A percentile compares a stretch with the other conserved stretches of the same genome.
These are phyloP conservation scores for Hirtodrosophila cameraria DNA, from an alignment of 2,888 invertebrate species.

Conservation along the genomic window DNA sequence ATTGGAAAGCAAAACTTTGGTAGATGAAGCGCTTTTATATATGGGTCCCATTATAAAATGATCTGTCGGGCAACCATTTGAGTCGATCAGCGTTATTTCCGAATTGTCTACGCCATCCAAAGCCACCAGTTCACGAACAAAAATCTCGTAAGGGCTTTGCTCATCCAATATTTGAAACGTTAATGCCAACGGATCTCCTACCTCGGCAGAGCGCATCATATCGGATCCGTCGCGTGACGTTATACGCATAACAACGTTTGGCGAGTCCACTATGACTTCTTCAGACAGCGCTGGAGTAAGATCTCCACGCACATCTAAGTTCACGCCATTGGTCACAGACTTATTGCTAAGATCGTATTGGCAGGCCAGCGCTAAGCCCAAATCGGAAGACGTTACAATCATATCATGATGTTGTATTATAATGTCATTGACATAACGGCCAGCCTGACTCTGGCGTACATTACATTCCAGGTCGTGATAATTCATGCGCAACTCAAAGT, in stretches of 20 bases:
- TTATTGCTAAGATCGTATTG: constrained; percentile 97
- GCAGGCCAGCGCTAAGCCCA: constrained; percentile 95
- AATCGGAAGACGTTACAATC: constrained; percentile 95
- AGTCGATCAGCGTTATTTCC: constrained; percentile 96
- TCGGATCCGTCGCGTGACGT: constrained; percentile 93
- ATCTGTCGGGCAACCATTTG: constrained; percentile 96
- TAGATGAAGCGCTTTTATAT: constrained; percentile 91
- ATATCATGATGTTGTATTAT: constrained; percentile 97
- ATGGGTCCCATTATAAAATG: constrained; percentile 97
- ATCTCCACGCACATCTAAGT: constrained; percentile 93
- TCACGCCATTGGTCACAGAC: constrained; percentile 95
- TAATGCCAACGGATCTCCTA: constrained; percentile 95
- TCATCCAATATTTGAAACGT: constrained; percentile 96
- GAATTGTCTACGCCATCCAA: constrained; percentile 97
- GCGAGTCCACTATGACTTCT: constrained; percentile 96
- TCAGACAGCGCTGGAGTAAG: constrained; percentile 93
- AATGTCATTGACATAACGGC: constrained; percentile 94
- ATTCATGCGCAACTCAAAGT: constrained; percentile 96
- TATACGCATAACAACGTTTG: constrained; percentile 97
- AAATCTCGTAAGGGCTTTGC: constrained; percentile 97
- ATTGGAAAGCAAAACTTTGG: constrained; percentile 93
- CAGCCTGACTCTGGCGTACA: constrained; percentile 94
- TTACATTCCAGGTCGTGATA: constrained; percentile 97
- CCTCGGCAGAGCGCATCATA: constrained; percentile 94
- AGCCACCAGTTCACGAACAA: constrained; percentile 96